A percentile compares a stretch with the other conserved stretches of the same genome.
phyloP scores from a whole-genome alignment of 2,797 vertebrate species.

The Amphiprion clarkii region DNA sequence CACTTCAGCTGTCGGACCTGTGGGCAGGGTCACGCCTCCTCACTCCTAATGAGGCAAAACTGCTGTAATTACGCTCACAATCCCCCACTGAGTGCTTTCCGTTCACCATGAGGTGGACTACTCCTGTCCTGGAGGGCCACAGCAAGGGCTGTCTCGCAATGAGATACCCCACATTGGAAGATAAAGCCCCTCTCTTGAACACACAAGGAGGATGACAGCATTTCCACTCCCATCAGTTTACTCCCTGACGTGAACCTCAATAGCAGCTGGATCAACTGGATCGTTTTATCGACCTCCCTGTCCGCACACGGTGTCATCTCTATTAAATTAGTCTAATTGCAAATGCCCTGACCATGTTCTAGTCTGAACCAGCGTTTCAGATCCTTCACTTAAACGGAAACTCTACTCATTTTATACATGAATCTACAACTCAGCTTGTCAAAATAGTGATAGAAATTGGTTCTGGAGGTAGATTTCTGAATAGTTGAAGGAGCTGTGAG shows the following conservation, averaged over 20 bases:
- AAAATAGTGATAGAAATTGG: neutral
- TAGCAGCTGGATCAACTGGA: conserved; percentile 29
- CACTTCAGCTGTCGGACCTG: conserved; percentile 76
- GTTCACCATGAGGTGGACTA: conserved; percentile 60
- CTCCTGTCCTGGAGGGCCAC: conserved; percentile 66
- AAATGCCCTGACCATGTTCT: conserved; percentile 8
- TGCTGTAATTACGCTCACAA: conserved; percentile 75
- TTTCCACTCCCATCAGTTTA: conserved; percentile 28
- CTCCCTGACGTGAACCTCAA: conserved; percentile 14
- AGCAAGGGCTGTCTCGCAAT: conserved; percentile 41
- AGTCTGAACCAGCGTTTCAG: neutral
- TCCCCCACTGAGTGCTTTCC: conserved; percentile 63
- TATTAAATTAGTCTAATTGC: conserved; percentile 16
- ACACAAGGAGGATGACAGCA: conserved; percentile 31
- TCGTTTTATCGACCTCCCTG: conserved; percentile 5
- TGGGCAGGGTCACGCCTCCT: conserved; percentile 74
- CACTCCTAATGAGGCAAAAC: conserved; percentile 79
- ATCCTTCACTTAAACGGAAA: neutral
- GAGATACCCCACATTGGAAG: conserved; percentile 41
- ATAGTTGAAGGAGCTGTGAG: neutral
- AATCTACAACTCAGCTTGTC: neutral
- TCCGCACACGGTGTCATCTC: conserved; percentile 1
- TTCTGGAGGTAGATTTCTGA: neutral
- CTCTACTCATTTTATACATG: neutral
- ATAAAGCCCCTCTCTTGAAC: conserved; percentile 41